phyloP scores from a whole-genome alignment of 2,113 vertebrate genomes.

The Hassar affinis region DNA sequence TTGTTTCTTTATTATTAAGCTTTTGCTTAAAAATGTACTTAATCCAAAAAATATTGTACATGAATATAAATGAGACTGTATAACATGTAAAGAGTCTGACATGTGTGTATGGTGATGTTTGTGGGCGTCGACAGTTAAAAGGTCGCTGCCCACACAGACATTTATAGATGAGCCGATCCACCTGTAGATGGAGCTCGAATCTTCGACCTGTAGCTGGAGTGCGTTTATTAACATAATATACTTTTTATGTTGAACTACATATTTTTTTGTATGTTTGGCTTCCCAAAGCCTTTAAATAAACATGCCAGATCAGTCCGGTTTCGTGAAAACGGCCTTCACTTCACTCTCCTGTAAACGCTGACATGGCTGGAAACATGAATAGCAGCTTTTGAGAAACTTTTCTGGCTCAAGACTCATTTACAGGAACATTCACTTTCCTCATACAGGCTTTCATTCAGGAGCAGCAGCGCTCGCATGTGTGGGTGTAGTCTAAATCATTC shows the following conservation, averaged over 20 bases:
- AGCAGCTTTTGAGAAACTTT: constrained; percentile 12
- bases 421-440: not conserved
- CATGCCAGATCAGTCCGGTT: not conserved
- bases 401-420: not conserved
- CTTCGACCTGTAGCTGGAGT: not conserved
- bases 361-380: not conserved
- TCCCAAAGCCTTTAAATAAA: not conserved
- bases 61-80: no score
- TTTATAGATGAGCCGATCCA: not conserved
- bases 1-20: not conserved
- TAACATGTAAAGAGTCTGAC: no score
- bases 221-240: not conserved
- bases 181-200: constrained; percentile 2
- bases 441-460: constrained; percentile 17
- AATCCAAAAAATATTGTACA: not conserved
- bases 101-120: not conserved
- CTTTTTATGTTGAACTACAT: not conserved
- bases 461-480: no score
- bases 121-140: not conserved
- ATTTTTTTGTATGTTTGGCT: not conserved
- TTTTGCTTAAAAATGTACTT: no score
- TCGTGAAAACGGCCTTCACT: not conserved
- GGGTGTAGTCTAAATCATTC: not conserved
- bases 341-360: not conserved
- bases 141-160: not conserved